Evolutionary conservation across 2,797 vertebrate species (phyloP).

Genomic region (Pachyuromys duprasi): DNA sequence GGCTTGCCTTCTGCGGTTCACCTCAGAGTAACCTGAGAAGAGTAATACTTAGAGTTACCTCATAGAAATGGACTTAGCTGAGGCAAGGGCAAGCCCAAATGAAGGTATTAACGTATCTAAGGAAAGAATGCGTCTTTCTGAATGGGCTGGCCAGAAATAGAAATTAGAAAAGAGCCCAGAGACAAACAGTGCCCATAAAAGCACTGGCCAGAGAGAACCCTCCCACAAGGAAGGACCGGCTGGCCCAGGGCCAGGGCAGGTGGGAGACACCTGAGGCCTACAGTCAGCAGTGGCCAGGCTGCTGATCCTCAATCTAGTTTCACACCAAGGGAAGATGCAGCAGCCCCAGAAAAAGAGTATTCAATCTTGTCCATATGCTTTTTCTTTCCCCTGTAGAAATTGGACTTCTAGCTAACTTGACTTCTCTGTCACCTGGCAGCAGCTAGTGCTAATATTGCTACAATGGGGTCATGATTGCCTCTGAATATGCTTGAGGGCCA

Average conservation of each 20-base stretch:
- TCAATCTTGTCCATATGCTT: neutral
- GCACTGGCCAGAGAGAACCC: neutral
- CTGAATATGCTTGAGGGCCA: neutral
- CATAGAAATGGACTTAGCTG: neutral
- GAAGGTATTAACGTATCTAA: neutral
- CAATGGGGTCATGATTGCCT: neutral
- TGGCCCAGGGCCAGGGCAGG: neutral
- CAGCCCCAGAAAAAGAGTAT: neutral
- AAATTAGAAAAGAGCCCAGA: neutral
- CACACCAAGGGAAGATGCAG: neutral
- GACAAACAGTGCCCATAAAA: neutral
- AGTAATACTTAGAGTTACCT: neutral
- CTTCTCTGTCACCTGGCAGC: neutral
- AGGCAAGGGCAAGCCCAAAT: neutral
- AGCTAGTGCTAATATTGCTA: neutral
- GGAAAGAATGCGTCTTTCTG: constrained; percentile 37
- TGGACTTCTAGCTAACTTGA: neutral
- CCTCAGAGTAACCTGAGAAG: neutral
- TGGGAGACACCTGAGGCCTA: neutral
- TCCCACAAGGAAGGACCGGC: rapidly evolving
- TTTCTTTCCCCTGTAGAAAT: neutral
- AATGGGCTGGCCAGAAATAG: constrained; percentile 47
- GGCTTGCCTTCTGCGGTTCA: neutral
- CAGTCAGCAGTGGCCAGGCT: neutral
- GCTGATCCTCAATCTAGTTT: neutral